These are phyloP conservation scores for Neomorphus geoffroyi DNA, from an alignment of 2,797 vertebrate genomes.

Conservation along the genomic window DNA sequence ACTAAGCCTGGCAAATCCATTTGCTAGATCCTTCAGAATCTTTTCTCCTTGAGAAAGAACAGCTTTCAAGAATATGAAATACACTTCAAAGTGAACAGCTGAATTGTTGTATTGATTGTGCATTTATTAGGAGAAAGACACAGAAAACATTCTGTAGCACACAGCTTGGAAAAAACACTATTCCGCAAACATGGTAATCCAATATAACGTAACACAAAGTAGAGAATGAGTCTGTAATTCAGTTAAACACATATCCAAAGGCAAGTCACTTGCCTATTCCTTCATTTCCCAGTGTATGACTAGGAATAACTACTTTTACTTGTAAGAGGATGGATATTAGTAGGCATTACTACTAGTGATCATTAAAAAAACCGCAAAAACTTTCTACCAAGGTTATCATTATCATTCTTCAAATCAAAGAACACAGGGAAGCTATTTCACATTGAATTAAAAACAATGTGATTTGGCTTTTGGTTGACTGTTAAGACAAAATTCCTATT, in stretches of 20 bases:
- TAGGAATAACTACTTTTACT: background rate
- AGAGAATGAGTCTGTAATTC: background rate
- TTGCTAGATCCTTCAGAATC: background rate
- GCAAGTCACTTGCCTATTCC: background rate
- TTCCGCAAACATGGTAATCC: background rate
- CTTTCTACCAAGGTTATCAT: background rate
- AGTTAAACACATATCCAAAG: background rate
- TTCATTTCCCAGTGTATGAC: background rate
- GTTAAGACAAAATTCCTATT: background rate
- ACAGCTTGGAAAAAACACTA: background rate
- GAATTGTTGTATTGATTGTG: background rate
- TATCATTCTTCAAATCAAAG: background rate
- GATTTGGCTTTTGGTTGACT: background rate
- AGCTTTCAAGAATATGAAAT: background rate
- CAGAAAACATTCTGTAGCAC: background rate
- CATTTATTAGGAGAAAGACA: background rate
- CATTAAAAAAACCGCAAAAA: background rate
- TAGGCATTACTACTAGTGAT: background rate
- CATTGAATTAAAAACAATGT: background rate
- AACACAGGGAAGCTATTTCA: background rate
- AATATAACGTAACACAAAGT: background rate
- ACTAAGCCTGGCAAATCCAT: background rate
- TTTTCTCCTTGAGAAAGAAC: background rate
- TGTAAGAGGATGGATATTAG: background rate
- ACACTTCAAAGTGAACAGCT: background rate